A percentile compares a stretch with the other conserved stretches of the same genome.
These are phyloP conservation scores for Cettia cetti DNA, from an alignment of 2,113 vertebrate genomes.

Conservation along the genomic window DNA sequence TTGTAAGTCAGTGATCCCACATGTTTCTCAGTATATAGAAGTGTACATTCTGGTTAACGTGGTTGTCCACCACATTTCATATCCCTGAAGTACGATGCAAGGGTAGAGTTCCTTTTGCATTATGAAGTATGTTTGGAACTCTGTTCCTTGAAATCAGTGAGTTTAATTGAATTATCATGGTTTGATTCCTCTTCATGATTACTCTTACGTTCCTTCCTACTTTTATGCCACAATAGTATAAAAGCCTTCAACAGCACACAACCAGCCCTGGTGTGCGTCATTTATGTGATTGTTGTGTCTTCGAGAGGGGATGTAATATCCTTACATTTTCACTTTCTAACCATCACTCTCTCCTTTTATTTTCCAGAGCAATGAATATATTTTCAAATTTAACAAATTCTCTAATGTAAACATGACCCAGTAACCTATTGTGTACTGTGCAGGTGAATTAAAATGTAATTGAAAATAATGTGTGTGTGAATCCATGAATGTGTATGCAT, in stretches of 20 bases:
- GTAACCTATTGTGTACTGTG: not conserved
- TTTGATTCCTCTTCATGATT: not conserved
- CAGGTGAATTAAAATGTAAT: not conserved
- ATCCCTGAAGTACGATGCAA: not conserved
- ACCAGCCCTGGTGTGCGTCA: not conserved
- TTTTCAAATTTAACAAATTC: not conserved
- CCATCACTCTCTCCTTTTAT: not conserved
- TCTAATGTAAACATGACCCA: not conserved
- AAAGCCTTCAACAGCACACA: not conserved
- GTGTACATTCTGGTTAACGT: not conserved
- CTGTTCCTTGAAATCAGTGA: not conserved
- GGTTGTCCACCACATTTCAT: not conserved
- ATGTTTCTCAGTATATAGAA: not conserved
- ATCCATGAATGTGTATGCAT: rapidly evolving
- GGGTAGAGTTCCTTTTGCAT: not conserved
- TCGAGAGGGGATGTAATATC: not conserved
- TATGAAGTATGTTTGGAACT: not conserved
- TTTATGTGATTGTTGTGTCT: not conserved
- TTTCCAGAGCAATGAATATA: not conserved
- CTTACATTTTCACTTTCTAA: not conserved
- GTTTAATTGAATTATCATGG: not conserved
- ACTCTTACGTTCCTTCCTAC: not conserved
- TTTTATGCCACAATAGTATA: not conserved
- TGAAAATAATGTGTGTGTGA: not conserved
- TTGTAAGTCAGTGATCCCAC: not conserved